These are phyloP conservation scores for Tupaia chinensis DNA, from an alignment of 2,113 vertebrate genomes.

Conservation along the genomic window DNA sequence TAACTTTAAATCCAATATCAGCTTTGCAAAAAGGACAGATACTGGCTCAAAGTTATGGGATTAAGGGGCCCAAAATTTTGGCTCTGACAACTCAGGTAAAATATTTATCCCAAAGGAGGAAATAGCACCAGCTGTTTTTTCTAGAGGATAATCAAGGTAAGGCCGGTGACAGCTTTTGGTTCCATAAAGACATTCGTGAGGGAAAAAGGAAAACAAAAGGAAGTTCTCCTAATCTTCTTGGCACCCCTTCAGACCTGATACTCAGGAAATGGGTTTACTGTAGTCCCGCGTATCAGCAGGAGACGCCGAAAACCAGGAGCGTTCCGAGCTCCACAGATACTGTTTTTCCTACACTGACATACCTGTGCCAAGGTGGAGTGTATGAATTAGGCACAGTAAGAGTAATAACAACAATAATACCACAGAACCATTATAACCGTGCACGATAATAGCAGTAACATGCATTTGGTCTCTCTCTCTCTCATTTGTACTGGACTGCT, in stretches of 20 bases:
- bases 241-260: not conserved
- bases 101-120: not conserved
- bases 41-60: not conserved
- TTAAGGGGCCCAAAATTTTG: not conserved
- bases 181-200: not conserved
- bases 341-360: too few species aligned
- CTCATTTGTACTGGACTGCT: too few species aligned
- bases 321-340: too few species aligned
- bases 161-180: not conserved
- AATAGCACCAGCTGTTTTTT: not conserved
- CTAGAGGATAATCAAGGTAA: not conserved
- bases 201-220: not conserved
- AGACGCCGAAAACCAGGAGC: too few species aligned
- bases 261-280: not conserved
- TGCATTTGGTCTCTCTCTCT: too few species aligned
- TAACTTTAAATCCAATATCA: not conserved
- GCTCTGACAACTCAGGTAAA: conserved; percentile 21
- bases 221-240: not conserved
- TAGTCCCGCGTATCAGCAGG: too few species aligned
- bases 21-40: not conserved
- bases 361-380: too few species aligned
- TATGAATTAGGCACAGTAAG: too few species aligned
- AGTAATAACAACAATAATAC: too few species aligned
- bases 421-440: too few species aligned
- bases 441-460: too few species aligned